These are phyloP conservation scores for Drosophila demipolita DNA, from an alignment of 2,888 invertebrate species.

Conservation along the genomic window DNA sequence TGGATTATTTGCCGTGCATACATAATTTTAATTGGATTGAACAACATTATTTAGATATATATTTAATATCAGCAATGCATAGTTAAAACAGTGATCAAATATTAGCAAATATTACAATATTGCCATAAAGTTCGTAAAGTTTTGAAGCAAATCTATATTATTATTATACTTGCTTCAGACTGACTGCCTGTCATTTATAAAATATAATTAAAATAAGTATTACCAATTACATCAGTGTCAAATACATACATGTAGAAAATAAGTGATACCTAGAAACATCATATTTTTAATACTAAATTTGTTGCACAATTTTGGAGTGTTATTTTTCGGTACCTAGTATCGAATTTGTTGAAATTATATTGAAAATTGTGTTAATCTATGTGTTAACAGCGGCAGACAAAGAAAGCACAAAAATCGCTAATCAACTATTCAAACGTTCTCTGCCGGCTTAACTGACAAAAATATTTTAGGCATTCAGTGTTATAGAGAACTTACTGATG, in stretches of 20 bases:
- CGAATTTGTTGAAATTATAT: background rate
- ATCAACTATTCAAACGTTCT: slow-evolving; percentile 60
- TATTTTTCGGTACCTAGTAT: background rate
- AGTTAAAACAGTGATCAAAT: background rate
- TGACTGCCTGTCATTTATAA: background rate
- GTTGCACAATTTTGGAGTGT: background rate
- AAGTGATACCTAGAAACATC: background rate
- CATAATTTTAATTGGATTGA: background rate
- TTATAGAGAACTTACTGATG: slow-evolving; percentile 21
- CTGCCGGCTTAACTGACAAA: slow-evolving; percentile 26
- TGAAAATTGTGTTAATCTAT: slow-evolving; percentile 18
- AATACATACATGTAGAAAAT: background rate
- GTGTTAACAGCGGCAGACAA: slow-evolving; percentile 25
- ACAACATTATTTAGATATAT: background rate
- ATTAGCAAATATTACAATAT: background rate
- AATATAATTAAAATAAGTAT: background rate
- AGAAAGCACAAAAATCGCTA: slow-evolving; percentile 64
- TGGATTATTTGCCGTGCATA: background rate
- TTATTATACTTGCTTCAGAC: background rate
- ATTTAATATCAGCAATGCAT: background rate
- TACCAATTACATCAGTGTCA: background rate
- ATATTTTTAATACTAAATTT: slow-evolving; percentile 12
- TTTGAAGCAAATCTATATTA: background rate
- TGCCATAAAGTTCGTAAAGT: background rate
- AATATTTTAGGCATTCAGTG: slow-evolving; percentile 31